A percentile compares a stretch with the other conserved stretches of the same genome.
These are phyloP conservation scores for Drosophila sordidapex DNA, from an alignment of 2,888 invertebrate species.

Conservation along the genomic window DNA sequence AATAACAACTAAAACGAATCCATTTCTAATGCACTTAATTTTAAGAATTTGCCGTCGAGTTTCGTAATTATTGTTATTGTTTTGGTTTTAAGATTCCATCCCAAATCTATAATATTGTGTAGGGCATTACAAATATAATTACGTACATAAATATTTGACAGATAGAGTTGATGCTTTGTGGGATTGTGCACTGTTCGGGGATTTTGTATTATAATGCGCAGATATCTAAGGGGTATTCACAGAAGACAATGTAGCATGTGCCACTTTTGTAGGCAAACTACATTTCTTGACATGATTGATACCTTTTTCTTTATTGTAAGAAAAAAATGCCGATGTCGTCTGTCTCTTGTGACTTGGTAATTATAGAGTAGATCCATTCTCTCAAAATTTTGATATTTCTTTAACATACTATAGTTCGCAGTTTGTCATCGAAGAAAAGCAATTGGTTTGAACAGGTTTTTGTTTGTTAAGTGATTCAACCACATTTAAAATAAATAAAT, in stretches of 20 bases:
- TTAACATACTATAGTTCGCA: neutral
- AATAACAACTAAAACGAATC: slow-evolving; percentile 16
- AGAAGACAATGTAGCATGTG: slow-evolving; percentile 16
- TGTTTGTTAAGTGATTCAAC: slow-evolving; percentile 39
- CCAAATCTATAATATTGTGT: neutral
- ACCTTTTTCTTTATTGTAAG: neutral
- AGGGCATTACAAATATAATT: slow-evolving; percentile 19
- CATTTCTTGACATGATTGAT: slow-evolving; percentile 9
- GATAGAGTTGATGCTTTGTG: slow-evolving; percentile 40
- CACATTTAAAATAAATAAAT: slow-evolving; percentile 2
- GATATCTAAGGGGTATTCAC: slow-evolving; percentile 27
- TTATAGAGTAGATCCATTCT: neutral
- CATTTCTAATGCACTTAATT: neutral
- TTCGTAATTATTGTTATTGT: neutral
- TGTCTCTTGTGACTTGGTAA: neutral
- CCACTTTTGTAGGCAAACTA: neutral
- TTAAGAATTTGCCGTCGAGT: neutral
- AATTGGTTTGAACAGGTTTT: slow-evolving; percentile 19
- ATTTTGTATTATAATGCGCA: slow-evolving; percentile 20
- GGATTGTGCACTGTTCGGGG: slow-evolving; percentile 29
- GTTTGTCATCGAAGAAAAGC: slow-evolving; percentile 13
- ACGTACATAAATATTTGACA: slow-evolving; percentile 5
- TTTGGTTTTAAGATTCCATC: neutral
- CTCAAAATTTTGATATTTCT: neutral
- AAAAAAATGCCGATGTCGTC: neutral